Evolutionary conservation across 2,113 vertebrate species (phyloP), one percentile per base, ranked within the genome.

Genomic region (Montifringilla adamsi): DNA sequence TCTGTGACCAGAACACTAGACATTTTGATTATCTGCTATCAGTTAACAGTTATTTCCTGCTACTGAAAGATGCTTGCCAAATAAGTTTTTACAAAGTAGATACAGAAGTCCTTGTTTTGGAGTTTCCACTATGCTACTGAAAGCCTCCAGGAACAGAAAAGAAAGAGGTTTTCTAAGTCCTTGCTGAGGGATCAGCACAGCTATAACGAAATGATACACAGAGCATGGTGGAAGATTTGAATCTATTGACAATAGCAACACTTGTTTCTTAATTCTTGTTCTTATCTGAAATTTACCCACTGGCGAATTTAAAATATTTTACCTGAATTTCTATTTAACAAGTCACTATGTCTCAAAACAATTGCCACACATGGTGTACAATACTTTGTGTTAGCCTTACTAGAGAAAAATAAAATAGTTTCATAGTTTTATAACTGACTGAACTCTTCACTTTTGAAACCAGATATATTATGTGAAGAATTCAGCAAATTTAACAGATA

Each of bases 21-120:
- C 46, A 89, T 94, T 92, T 96, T 95, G 70, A 86, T 91, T 94
- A 87, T 82, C 74, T 95, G 77, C 86, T 95, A 86, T 93, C 86
- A 77, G 64, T 73, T 95, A 89, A 80, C 69, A 93, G 85, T 91
- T 94, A 93, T 90, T 96, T 96, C 91, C 96, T 92, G 80, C 92
- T 92, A 77, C 83, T 93, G 92, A 94, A 82, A 95, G 95, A 89
- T 84, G 28, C 17, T 94, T 96, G 87, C 73, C 84, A 94, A 91
- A 49, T 53, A 94, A 63, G 17, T 81, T 93, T 60, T 94, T 82
- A 76, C n/a, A 73, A 84, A 82, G 39, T 58, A 90, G 27, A 94
- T 90, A 96, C 41, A 88, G 66, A 79, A 67, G 44, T 60, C 91
- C 81, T 94, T 94, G 85, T 87, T 92, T 63, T 75, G 44, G 69